Evolutionary conservation across 2,113 vertebrate species (phyloP).

Genomic region (Rhinoderma darwinii): DNA sequence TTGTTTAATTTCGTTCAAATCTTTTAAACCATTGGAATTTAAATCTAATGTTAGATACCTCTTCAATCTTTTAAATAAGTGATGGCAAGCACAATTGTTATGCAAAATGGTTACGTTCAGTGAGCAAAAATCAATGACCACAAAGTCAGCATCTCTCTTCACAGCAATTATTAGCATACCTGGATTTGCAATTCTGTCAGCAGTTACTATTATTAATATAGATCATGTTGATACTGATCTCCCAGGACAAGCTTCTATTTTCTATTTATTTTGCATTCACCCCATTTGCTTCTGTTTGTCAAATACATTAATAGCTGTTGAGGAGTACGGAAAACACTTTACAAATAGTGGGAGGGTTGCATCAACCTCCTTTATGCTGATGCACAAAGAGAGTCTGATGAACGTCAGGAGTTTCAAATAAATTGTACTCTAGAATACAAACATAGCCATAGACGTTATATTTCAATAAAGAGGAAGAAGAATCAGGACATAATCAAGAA

Average conservation of each 20-base stretch:
- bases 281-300: constrained; percentile 13
- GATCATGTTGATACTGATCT: constrained; percentile 35
- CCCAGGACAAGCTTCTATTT: constrained; percentile 7
- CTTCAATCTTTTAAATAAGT: constrained; percentile 1
- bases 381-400: background rate
- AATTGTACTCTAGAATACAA: background rate
- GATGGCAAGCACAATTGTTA: constrained; percentile 35
- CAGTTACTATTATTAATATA: constrained; percentile 27
- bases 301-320: background rate
- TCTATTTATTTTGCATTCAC: constrained; percentile 20
- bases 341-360: background rate
- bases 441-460: background rate
- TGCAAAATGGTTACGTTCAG: constrained; percentile 22
- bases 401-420: background rate
- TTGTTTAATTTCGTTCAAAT: background rate
- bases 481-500: background rate
- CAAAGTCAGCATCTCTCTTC: constrained; percentile 47
- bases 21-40: background rate
- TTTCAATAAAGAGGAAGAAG: background rate
- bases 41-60: background rate
- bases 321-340: background rate
- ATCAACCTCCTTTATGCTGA: background rate
- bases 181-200: constrained; percentile 31
- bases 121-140: constrained; percentile 46
- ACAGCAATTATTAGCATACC: constrained; percentile 34